phyloP scores from a whole-genome alignment of 2,888 invertebrate species.

The Pristionchus mayeri region DNA sequence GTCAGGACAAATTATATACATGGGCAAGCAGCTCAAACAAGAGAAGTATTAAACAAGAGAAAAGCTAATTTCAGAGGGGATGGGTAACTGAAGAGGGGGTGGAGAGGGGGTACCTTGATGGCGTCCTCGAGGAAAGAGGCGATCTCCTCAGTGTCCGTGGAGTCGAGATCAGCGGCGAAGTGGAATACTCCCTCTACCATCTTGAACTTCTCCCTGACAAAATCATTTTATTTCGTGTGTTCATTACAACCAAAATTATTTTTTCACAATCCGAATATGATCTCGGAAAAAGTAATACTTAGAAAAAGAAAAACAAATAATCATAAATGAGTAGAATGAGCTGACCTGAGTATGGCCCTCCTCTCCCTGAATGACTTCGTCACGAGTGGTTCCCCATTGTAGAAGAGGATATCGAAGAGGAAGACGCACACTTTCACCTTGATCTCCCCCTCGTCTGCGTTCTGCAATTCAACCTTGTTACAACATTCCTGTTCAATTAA shows the following conservation, averaged over 20 bases:
- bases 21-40: too few species aligned
- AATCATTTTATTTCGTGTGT: neutral
- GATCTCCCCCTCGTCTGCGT: conserved; percentile 85
- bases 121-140: conserved; percentile 94
- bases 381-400: conserved; percentile 90
- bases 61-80: too few species aligned
- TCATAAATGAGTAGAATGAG: neutral
- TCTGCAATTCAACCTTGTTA: conserved; percentile 77
- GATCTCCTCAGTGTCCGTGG: conserved; percentile 90
- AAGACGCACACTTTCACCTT: conserved; percentile 94
- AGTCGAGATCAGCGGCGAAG: conserved; percentile 89
- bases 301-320: neutral
- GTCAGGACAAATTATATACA: too few species aligned
- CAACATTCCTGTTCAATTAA: too few species aligned
- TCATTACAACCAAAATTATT: neutral
- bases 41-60: too few species aligned
- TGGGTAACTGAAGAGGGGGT: too few species aligned
- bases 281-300: too few species aligned
- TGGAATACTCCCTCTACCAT: conserved; percentile 85
- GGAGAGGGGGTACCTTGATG: conserved; percentile 82
- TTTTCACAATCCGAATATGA: neutral
- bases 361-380: conserved; percentile 85
- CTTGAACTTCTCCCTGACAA: conserved; percentile 57
- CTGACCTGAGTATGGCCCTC: conserved; percentile 78
- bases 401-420: conserved; percentile 93